phyloP scores from a whole-genome alignment of 2,113 vertebrate species.

The Physeter macrocephalus region DNA sequence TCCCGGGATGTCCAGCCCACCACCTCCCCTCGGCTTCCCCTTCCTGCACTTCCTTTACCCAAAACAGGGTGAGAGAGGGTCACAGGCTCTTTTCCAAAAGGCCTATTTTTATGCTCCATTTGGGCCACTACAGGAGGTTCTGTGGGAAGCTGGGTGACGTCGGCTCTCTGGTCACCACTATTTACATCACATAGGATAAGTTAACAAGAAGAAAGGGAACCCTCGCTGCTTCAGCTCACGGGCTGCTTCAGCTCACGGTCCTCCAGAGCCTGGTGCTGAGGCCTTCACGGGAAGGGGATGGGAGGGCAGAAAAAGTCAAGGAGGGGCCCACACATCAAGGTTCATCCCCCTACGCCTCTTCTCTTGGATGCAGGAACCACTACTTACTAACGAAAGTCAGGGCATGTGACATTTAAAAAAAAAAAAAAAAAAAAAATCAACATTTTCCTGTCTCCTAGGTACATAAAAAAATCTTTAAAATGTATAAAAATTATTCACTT shows the following conservation, averaged over 20 bases:
- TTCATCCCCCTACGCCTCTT: rapidly evolving
- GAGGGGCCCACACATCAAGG: no score
- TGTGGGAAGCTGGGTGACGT: slow-evolving; percentile 31
- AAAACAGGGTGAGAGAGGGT: not conserved
- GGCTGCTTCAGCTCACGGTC: not conserved
- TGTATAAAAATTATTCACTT: not conserved
- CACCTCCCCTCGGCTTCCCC: not conserved
- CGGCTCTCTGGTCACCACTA: not conserved
- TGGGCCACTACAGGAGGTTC: not conserved
- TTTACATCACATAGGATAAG: not conserved
- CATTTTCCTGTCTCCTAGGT: not conserved
- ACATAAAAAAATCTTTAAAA: not conserved
- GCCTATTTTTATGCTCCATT: slow-evolving; percentile 44
- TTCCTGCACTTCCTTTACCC: not conserved
- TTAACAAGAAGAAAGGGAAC: not conserved
- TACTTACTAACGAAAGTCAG: not conserved
- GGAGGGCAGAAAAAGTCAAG: rapidly evolving
- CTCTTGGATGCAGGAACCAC: not conserved
- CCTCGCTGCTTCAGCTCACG: rapidly evolving
- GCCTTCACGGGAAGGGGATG: not conserved
- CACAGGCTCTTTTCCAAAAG: not conserved
- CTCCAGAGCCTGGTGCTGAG: not conserved
- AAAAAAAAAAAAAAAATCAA: not conserved
- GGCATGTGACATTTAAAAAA: rapidly evolving
- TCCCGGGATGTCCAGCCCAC: not conserved